Evolutionary conservation across 2,888 invertebrate species (phyloP), one percentile per base, ranked within the genome.

Genomic region (Deilephila porcellus): DNA sequence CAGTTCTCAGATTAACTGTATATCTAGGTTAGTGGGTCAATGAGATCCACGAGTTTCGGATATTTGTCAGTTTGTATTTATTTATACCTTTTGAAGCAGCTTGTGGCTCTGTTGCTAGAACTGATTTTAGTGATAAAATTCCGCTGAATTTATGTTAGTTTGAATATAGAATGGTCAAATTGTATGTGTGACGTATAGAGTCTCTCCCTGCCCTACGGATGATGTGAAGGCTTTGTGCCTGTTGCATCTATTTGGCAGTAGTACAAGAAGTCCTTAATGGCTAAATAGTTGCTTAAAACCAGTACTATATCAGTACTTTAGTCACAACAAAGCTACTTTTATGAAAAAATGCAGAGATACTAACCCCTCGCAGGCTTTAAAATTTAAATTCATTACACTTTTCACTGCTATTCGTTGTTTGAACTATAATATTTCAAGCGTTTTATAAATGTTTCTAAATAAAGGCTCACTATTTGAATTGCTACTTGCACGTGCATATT

Each of bases 11-110:
- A 84, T 85, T 85, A 83, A 80, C 77, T 72, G 74, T 72, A 34
- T 62, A 88, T 84, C 79, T 82, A 79, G 89, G 89, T 84, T 77
- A 90, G 79, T 78, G 74, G 88, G 88, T 84, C 87, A 73, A 73
- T 72, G 67, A 71, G 60, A 71, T 56, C 34, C 53, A 71, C 25
- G 62, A 63, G 71, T 56, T 73, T 71, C 71, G 56, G 56, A 71
- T 73, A 63, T 71, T 73, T 71, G 19, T 56, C 62, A 53, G 56
- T 63, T 71, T 71, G 53, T 73, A 75, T 74, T 64, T 76, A 78
- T 73, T 53, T 74, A 74, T 75, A 75, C 72, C 64, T 76, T 70
- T 75, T 74, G 71, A 72, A 52, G 64, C 37, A 19, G 14, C 17
- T 56, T 5, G 56, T 56, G 19, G 5, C 17, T n/a, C 56, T n/a